Evolutionary conservation across 1,140 invertebrate species (phyloP).

Genomic region (Drosophila kohkoa): DNA sequence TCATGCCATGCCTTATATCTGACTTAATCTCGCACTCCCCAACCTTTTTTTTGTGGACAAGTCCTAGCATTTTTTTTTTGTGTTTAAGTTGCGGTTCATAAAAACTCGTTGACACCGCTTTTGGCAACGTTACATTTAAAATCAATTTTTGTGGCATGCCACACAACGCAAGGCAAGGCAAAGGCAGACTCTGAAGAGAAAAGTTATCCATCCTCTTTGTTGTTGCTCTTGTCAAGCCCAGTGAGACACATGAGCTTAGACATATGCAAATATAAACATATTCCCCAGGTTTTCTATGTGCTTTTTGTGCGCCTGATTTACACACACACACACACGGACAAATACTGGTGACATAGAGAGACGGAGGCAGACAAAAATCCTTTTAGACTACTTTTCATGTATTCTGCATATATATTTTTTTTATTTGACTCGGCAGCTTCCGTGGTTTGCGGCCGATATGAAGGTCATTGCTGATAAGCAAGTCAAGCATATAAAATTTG

Average conservation of each 20-base stretch:
- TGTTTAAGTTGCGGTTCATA: conserved; percentile 42
- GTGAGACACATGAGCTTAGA: conserved; percentile 40
- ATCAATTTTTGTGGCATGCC: conserved; percentile 71
- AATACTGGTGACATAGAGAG: not conserved
- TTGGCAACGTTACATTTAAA: conserved; percentile 71
- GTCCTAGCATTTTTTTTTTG: conserved; percentile 23
- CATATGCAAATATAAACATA: conserved; percentile 75
- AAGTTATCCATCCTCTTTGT: conserved; percentile 43
- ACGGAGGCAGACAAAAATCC: conserved; percentile 2
- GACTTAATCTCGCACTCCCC: conserved; percentile 41
- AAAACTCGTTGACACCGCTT: conserved; percentile 51
- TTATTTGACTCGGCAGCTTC: conserved; percentile 35
- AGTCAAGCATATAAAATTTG: conserved; percentile 42
- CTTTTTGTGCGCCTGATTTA: conserved; percentile 18
- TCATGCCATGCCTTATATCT: conserved; percentile 30
- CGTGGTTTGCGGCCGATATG: conserved; percentile 46
- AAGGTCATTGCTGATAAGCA: conserved; percentile 79
- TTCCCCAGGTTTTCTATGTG: conserved; percentile 35
- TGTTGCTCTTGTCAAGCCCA: conserved; percentile 28
- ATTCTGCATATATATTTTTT: conserved; percentile 25
- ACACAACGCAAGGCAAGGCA: conserved; percentile 11
- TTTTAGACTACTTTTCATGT: conserved; percentile 49
- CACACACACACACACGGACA: conserved; percentile 1
- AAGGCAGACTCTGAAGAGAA: not conserved
- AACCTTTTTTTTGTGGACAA: conserved; percentile 36